Evolutionary conservation across 2,888 invertebrate genomes (phyloP).

Genomic region (Hedychridium roseum): DNA sequence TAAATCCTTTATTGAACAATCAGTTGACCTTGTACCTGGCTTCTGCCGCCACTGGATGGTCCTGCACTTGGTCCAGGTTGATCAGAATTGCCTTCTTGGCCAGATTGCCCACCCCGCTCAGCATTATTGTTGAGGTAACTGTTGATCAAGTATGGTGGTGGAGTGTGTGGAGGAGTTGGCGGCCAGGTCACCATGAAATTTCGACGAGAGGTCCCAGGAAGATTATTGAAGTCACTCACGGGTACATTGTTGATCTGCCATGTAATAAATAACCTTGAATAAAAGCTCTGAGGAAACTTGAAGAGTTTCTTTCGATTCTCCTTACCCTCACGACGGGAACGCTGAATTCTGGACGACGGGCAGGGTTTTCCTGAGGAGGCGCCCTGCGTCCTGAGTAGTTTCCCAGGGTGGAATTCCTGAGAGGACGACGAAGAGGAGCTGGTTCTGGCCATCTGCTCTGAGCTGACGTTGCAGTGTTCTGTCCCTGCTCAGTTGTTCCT

Average conservation of each 20-base stretch:
- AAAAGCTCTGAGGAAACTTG: too few species aligned
- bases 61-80: constrained; percentile 31
- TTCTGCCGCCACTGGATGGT: constrained; percentile 22
- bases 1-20: too few species aligned
- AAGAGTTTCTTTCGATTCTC: too few species aligned
- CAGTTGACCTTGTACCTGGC: constrained; percentile 37
- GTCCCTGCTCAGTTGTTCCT: too few species aligned
- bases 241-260: constrained; percentile 74
- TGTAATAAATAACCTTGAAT: too few species aligned
- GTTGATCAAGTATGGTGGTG: constrained; percentile 22
- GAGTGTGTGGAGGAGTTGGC: constrained; percentile 26
- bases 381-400: too few species aligned
- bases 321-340: constrained; percentile 71
- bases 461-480: too few species aligned
- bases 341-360: constrained; percentile 37
- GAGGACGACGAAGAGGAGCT: too few species aligned
- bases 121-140: constrained; percentile 17
- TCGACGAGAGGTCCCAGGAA: constrained; percentile 22
- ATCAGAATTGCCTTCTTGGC: constrained; percentile 8
- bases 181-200: constrained; percentile 5
- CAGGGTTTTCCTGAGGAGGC: too few species aligned
- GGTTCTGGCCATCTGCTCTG: too few species aligned
- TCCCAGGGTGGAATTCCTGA: too few species aligned
- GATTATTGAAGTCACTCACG: constrained; percentile 54
- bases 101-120: too few species aligned